phyloP scores from a whole-genome alignment of 2,888 invertebrate species.

The Harmothoe impar region DNA sequence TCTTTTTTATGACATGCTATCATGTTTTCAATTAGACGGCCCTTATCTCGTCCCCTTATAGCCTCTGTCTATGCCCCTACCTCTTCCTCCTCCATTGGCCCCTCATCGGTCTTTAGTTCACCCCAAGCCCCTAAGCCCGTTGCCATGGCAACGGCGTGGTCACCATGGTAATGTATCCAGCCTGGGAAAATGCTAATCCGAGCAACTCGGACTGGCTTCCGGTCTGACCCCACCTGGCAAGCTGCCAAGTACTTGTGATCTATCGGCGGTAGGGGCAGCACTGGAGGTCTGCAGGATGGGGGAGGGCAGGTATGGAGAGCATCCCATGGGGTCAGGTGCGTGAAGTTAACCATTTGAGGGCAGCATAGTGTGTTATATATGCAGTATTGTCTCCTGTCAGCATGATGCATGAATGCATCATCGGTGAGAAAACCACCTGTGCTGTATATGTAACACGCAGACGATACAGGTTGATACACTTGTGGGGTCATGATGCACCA shows the following conservation, averaged over 20 bases:
- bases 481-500: too few relatives aligned
- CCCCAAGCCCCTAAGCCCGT: neutral
- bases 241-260: slow-evolving; percentile 22
- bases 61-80: neutral
- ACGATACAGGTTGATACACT: too few relatives aligned
- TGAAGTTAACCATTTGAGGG: too few relatives aligned
- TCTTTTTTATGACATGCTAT: too few relatives aligned
- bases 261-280: neutral
- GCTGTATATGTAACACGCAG: too few relatives aligned
- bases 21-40: neutral
- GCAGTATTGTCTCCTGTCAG: too few relatives aligned
- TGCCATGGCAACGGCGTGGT: slow-evolving; percentile 12
- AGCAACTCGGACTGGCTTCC: neutral
- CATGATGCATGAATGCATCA: too few relatives aligned
- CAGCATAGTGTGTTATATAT: too few relatives aligned
- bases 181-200: slow-evolving; percentile 31
- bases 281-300: neutral
- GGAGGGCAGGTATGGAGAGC: neutral
- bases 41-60: neutral
- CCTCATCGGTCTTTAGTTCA: neutral
- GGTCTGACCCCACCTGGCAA: slow-evolving; percentile 39
- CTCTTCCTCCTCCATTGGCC: neutral
- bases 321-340: too few relatives aligned
- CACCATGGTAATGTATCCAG: slow-evolving; percentile 39
- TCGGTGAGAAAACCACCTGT: too few relatives aligned